Evolutionary conservation across 2,113 vertebrate genomes (phyloP).

Genomic region (Trochalopteron elliotii): DNA sequence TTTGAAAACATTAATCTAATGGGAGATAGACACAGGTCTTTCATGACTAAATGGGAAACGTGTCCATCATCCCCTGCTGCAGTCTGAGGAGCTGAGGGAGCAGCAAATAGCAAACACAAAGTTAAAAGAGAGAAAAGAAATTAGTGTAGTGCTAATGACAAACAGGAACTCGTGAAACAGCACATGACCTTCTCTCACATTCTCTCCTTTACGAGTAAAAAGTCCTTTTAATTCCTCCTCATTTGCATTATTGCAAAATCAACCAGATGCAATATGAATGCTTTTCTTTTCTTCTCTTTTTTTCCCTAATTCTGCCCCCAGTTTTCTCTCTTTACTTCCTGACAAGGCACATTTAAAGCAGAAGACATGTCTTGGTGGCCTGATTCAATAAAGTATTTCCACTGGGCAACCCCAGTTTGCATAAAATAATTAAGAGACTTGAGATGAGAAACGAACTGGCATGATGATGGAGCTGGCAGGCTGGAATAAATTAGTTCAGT

Average conservation of each 20-base stretch:
- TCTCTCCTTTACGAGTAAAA: not conserved
- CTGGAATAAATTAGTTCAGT: not conserved
- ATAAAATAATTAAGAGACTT: not conserved
- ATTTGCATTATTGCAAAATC: not conserved
- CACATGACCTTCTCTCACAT: not conserved
- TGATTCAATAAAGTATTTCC: not conserved
- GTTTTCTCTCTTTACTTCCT: not conserved
- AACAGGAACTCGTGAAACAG: not conserved
- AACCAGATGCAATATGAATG: not conserved
- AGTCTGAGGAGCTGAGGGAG: not conserved
- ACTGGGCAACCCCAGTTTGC: not conserved
- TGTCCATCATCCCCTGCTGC: not conserved
- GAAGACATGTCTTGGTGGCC: not conserved
- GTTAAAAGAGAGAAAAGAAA: not conserved
- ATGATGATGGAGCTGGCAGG: not conserved
- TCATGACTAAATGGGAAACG: not conserved
- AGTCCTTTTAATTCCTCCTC: not conserved
- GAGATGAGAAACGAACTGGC: not conserved
- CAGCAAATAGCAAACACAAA: not conserved
- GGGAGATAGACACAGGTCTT: not conserved
- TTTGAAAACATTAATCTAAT: conserved; percentile 20
- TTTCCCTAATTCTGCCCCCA: not conserved
- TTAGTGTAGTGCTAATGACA: not conserved
- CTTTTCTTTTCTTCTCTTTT: not conserved
- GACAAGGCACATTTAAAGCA: not conserved